Evolutionary conservation across 2,888 invertebrate species (phyloP), one percentile per base, ranked within the genome.

Genomic region (Polymixis flavicincta): DNA sequence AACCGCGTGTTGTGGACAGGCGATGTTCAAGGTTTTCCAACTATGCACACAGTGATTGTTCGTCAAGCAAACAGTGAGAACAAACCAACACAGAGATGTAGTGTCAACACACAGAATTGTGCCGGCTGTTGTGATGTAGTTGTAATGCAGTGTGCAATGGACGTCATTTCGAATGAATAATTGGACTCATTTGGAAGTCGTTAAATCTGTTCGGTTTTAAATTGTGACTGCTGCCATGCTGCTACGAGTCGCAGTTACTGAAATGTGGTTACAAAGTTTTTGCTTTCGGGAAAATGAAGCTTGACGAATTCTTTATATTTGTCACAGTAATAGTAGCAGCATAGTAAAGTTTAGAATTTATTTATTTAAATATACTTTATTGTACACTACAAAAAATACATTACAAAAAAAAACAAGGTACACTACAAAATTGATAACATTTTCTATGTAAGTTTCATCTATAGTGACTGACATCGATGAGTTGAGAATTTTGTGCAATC

Each of bases 141-240:
- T 72, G 76, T 86, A 86, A 85, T 83, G 66, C 78, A 85, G 71
- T 78, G 76, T 71, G 71, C 81, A 84, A 76, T 82, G 75, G 76
- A 77, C 71, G 65, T 80, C 79, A 85, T 82, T 82, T 71, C 71
- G 64, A 84, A 78, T 85, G 76, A 85, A 74, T 85, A 82, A 85
- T 86, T 86, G 80, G 66, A 77, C 82, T 85, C 82, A 84, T 85
- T 86, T 85, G 74, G 64, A 65, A 76, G 80, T 68, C 72, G n/a
- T 84, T 84, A 82, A 85, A 86, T 84, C 71, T 75, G 84, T 79
- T 78, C 48, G 60, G 76, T 76, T 84, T 84, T 76, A 84, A 80
- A 82, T 84, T 80, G 80, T 65, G 64, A 71, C 65, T 78, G 80
- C 45, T 80, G 81, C 74, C 69, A 50, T 78, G 80, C 45, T 80